Base-by-base conservation (phyloP, 2,797 vertebrate species). In the Rhynchonycteris naso region DNA sequence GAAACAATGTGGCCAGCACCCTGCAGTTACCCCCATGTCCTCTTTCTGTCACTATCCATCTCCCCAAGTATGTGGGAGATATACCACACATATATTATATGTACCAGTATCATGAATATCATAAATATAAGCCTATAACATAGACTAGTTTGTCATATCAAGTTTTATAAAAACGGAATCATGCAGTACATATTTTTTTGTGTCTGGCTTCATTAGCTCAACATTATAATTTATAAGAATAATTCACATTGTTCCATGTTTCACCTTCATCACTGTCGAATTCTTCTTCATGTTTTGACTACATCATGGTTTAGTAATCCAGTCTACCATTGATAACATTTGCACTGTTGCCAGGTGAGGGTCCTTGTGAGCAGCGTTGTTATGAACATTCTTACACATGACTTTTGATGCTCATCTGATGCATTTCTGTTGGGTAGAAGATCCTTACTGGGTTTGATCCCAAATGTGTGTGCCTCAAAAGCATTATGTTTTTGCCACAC, bases 181-280 rank as follows among this genome's bases (percentile, higher is more conserved):
- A 0, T 3, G 15, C 35, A 21, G 9, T 14, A 8, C 58, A 24
- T 50, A 38, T 54, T 63, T 38, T 56, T 90, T 56, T 21, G 50
- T 11, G 61, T 80, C 84, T 90, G 72, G 68, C 38, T 93, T 43
- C 63, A 54, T 81, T 8, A 9, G 16, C 72, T 74, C 83, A 54
- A 19, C 9, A 26, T 35, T 59, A 4, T 10, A 7, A 7, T 33
- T 43, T 5, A 10, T 76, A 52, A 84, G 83, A 72, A 61, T 28
- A 47, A 92, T 30, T 65, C 33, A 6, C 1, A 16, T 4, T 16
- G 21, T 3, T 66, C 76, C 18, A 11, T 2, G 11, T 10, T 63
- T 28, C 7, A 11, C 43, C 35, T 30, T 58, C 56, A 0, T 1
- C 5, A 66, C 30, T 18, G 11, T 5, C 21, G 63, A 19, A 26